Base-by-base conservation (phyloP, 1,140 invertebrate species). In the Cephus cinctus region DNA sequence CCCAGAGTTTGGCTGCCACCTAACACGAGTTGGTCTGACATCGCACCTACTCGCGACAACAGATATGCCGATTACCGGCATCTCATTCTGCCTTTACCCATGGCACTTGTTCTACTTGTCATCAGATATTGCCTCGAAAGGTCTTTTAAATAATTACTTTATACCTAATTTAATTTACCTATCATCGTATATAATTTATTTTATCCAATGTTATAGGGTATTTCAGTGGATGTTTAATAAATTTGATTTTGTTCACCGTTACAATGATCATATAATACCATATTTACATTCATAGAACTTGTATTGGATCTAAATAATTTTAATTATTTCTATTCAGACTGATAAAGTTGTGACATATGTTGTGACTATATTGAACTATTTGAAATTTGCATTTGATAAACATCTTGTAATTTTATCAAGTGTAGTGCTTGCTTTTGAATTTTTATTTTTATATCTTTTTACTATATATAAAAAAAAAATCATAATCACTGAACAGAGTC, bases 21-120 rank as follows among this genome's bases (percentile, higher is more conserved):
- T 50, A 93, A 93, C 72, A 86, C 86, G 47, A 90, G 89, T 60
- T 96, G 93, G 92, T 79, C 81, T n/a, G 87, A 94, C 65, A 85
- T 94, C 34, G 80, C 83, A 57, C 87, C 91, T 16, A 90, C 83
- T 51, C 81, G 88, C 34, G 81, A 84, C 57, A 83, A 92, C 50
- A 80, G 85, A 46, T 92, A 91, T 76, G 83, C 90, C 31, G 84
- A 94, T 69, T 85, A 89, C 64, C 84, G 80, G 62, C 90, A 96
- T 76, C 78, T 97, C 36, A 78, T 87, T 49, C 86, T 86, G 70
- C 88, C 92, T n/a, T 71, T 95, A 60, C 86, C 87, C 3, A 80
- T 94, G 75, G 90, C 92, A 16, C 62, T 92, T 18, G 75, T 86
- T 30, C 76, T 95, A 31, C 81, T 94, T 62, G 54, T 84, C 16